Percentiles rank a stretch among this genome's conserved stretches.
These are phyloP conservation scores for Sarcophilus harrisii DNA, from an alignment of 2,797 vertebrate species.

Conservation along the genomic window DNA sequence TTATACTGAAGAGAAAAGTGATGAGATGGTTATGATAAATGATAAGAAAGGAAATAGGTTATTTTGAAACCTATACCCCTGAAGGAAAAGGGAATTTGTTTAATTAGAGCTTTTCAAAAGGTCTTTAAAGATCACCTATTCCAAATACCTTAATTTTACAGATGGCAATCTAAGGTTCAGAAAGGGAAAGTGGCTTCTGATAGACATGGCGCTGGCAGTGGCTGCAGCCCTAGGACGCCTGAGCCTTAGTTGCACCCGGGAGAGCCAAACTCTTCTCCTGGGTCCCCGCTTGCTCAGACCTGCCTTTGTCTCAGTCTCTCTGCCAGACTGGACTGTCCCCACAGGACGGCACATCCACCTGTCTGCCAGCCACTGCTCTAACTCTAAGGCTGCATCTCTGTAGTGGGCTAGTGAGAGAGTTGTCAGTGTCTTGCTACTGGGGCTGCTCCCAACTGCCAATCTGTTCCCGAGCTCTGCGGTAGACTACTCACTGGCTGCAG, in stretches of 20 bases:
- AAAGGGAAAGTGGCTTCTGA: not conserved
- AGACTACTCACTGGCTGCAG: conserved; percentile 95
- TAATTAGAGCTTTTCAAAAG: not conserved
- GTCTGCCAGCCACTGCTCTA: conserved; percentile 69
- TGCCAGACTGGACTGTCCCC: conserved; percentile 81
- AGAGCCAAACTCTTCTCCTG: conserved; percentile 83
- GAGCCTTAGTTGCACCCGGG: no score
- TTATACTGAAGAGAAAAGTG: not conserved
- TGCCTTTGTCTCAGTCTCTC: conserved; percentile 79
- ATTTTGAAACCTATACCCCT: not conserved
- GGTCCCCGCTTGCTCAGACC: conserved; percentile 85
- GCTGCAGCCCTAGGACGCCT: no score
- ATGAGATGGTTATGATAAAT: not conserved
- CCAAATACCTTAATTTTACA: not conserved
- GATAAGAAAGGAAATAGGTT: not conserved
- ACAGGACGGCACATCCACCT: conserved; percentile 86
- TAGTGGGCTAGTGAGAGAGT: conserved; percentile 95
- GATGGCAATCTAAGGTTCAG: not conserved
- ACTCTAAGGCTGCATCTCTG: conserved; percentile 91
- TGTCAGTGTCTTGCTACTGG: conserved; percentile 91
- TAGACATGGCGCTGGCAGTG: no score
- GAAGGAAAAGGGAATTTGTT: not conserved
- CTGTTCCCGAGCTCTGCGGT: conserved; percentile 88
- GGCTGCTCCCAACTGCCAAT: conserved; percentile 93
- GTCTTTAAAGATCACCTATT: not conserved